These are phyloP conservation scores for Sinosuthora webbiana DNA, from an alignment of 2,113 vertebrate species.

Conservation along the genomic window DNA sequence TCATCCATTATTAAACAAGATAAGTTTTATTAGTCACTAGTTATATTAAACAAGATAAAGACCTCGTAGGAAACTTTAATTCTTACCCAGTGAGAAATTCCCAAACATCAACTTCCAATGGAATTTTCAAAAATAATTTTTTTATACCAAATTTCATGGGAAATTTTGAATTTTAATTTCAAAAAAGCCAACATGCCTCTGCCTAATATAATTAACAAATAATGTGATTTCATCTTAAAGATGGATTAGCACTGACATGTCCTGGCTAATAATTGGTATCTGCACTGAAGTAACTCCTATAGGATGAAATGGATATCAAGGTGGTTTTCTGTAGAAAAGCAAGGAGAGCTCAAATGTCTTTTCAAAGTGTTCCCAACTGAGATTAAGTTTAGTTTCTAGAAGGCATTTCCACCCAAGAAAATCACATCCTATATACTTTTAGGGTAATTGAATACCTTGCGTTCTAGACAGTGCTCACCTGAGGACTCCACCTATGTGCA, in stretches of 20 bases:
- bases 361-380: not conserved
- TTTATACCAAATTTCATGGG: not conserved
- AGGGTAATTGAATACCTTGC: not conserved
- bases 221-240: not conserved
- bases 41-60: slow-evolving; percentile 58
- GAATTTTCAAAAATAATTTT: not conserved
- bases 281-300: not conserved
- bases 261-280: not conserved
- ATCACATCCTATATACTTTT: not conserved
- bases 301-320: not conserved
- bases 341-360: not conserved
- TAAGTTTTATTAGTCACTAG: slow-evolving; percentile 63
- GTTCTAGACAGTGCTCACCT: not conserved
- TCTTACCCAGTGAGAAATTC: not conserved
- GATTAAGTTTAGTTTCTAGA: not conserved
- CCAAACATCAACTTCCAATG: not conserved
- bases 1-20: slow-evolving; percentile 63
- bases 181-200: not conserved
- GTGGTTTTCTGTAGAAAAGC: not conserved
- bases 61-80: slow-evolving; percentile 24
- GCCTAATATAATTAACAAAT: not conserved
- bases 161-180: not conserved
- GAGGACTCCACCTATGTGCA: not conserved
- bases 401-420: not conserved
- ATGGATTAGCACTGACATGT: not conserved